phyloP scores from a whole-genome alignment of 2,797 vertebrate genomes.

The Rhadinocentrus ornatus region DNA sequence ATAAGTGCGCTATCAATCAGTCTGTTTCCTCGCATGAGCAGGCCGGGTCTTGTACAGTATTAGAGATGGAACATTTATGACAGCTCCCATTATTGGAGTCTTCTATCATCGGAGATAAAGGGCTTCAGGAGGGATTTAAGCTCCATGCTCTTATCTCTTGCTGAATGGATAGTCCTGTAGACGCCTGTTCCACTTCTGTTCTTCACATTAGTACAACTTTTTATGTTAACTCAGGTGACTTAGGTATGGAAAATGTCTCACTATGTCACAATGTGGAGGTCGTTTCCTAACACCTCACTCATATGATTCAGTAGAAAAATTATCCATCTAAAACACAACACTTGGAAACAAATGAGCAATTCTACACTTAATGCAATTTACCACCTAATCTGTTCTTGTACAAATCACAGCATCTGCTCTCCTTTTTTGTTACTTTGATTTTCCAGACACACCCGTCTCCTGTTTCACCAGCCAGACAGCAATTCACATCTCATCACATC shows the following conservation, averaged over 20 bases:
- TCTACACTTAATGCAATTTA: background rate
- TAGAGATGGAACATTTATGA: slow-evolving; percentile 59
- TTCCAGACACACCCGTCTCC: slow-evolving; percentile 6
- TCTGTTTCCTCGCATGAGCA: slow-evolving; percentile 36
- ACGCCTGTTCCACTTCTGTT: slow-evolving; percentile 6
- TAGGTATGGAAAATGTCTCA: background rate
- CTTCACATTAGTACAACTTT: background rate
- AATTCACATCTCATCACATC: slow-evolving; percentile 35
- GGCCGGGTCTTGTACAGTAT: slow-evolving; percentile 48
- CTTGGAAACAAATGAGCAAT: too few relatives aligned
- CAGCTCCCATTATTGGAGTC: slow-evolving; percentile 61
- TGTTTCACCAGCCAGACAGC: slow-evolving; percentile 18
- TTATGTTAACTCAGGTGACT: background rate
- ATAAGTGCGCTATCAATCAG: slow-evolving; percentile 68
- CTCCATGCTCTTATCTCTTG: slow-evolving; percentile 20
- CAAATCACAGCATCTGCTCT: slow-evolving; percentile 24
- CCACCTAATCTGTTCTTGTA: background rate
- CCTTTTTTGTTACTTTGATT: slow-evolving; percentile 9
- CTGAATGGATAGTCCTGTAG: slow-evolving; percentile 3
- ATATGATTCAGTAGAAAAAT: background rate
- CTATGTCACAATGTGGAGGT: background rate
- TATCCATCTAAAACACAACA: too few relatives aligned
- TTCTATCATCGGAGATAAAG: slow-evolving; percentile 60
- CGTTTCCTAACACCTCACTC: background rate
- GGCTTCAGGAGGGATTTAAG: slow-evolving; percentile 38